A percentile compares a stretch with the other conserved stretches of the same genome.
Conservation (phyloP, 92 coral and sea anemone genomes). For the Heteractis magnifica region DNA sequence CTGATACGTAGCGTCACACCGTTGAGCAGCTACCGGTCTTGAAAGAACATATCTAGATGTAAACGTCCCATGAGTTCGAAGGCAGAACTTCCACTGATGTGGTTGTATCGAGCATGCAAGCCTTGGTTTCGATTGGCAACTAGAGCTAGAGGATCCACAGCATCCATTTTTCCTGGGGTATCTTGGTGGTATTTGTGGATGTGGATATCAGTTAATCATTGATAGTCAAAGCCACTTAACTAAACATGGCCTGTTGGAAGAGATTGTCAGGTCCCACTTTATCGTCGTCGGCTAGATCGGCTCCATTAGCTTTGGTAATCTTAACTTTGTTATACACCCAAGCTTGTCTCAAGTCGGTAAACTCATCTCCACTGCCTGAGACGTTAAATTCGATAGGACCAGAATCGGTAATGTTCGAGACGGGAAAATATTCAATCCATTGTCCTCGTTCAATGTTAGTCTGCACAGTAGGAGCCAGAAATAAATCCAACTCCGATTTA, state of each 20-base stretch:
- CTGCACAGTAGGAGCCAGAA: slow-evolving; percentile 24
- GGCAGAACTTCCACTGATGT: no score
- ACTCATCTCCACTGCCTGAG: slow-evolving; percentile 42
- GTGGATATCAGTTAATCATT: slow-evolving; percentile 33
- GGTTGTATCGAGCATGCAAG: no score
- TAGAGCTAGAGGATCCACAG: no score
- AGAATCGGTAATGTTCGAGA: no score
- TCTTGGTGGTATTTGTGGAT: no score
- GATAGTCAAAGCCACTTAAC: slow-evolving; percentile 25
- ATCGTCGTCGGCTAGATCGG: background rate
- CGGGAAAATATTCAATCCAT: slow-evolving; percentile 22
- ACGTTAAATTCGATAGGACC: slow-evolving; percentile 24
- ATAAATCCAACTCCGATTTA: slow-evolving; percentile 15
- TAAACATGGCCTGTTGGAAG: slow-evolving; percentile 28
- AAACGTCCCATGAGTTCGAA: no score
- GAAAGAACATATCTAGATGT: no score
- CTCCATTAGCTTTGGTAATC: slow-evolving; percentile 33
- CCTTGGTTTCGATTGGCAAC: no score
- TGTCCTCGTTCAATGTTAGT: slow-evolving; percentile 17
- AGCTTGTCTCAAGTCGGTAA: slow-evolving; percentile 31
- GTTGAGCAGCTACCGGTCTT: no score
- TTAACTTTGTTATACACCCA: slow-evolving; percentile 39
- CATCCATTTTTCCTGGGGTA: no score
- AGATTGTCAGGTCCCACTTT: slow-evolving; percentile 41
- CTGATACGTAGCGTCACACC: no score